These are phyloP conservation scores for Brienomyrus brachyistius DNA, from an alignment of 2,113 vertebrate genomes.

Conservation along the genomic window DNA sequence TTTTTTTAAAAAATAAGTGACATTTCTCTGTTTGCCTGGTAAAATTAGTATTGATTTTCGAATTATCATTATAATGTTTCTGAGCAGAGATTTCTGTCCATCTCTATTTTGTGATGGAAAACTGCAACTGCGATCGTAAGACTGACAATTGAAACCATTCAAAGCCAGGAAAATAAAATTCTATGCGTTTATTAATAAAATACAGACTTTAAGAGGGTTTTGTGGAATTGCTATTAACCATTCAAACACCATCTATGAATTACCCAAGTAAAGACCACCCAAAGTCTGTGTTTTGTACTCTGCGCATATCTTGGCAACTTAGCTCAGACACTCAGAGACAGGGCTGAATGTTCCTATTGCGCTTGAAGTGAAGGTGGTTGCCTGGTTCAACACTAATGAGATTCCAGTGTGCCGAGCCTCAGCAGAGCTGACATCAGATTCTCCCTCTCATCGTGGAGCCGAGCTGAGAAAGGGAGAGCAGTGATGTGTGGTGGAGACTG, in stretches of 20 bases:
- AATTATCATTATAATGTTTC: not conserved
- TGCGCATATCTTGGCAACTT: not conserved
- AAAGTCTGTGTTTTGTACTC: not conserved
- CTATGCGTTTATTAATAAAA: constrained; percentile 56
- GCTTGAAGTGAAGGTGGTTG: not conserved
- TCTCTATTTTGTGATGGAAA: constrained; percentile 43
- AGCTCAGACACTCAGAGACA: not conserved
- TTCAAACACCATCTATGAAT: constrained; percentile 51
- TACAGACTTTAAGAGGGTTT: constrained; percentile 45
- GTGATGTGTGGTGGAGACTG: not conserved
- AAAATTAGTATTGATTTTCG: not conserved
- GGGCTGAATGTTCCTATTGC: not conserved
- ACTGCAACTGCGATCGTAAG: not conserved
- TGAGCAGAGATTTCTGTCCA: not conserved
- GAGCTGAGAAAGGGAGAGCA: not conserved
- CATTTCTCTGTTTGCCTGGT: not conserved
- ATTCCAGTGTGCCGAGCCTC: not conserved
- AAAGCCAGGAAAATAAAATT: constrained; percentile 54
- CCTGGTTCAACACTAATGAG: not conserved
- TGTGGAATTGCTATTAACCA: constrained; percentile 33
- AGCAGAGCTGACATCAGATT: not conserved
- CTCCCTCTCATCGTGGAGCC: not conserved
- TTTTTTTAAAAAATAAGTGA: not conserved
- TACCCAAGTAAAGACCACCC: not conserved
- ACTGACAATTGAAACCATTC: constrained; percentile 51